Base-by-base conservation (phyloP, 2,113 vertebrate genomes). In the Lepus americanus region DNA sequence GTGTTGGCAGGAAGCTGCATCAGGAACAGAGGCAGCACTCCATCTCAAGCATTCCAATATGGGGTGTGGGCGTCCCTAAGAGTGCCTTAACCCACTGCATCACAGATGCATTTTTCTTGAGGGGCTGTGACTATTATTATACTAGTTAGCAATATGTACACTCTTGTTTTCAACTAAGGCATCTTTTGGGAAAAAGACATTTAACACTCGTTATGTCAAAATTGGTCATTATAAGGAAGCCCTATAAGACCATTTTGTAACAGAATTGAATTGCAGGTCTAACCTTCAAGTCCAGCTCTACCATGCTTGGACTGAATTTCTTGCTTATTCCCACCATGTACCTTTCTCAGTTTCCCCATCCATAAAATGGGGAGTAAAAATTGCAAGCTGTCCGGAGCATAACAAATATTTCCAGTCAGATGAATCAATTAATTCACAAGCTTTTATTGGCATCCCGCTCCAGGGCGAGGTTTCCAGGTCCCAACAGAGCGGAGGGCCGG, bases 201-300 rank as follows among this genome's bases (percentile, higher is more conserved):
- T 74, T 79, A 66, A 92, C n/a, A 80, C 1, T 55, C 69, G 64
- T 74, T 90, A 87, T 80, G 55, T 25, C 33, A 76, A 92, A 59
- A 82, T 31, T 9, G 51, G 31, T 29, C 22, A 29, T 66, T 36
- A 3, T 61, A 27, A 2, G 25, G 39, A 72, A 86, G 4, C 16
- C 6, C 2, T 67, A 9, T 31, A 76, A 92, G 66, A 63, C 2
- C 10, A 36, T 12, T 63, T 89, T 88, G 80, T 12, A 72, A 12
- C 36, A 55, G 20, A 69, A 66, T 6, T 70, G 13, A 59, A 25
- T n/a, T 61, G 25, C 9, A 66, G 19, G 19, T 89, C 69, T 49
- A 66, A 9, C 17, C 9, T 74, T 19, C 51, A 92, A 29, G 20
- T 8, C 25, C 39, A 8, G 22, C 0, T 82, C 44, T 63, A 9